These are phyloP conservation scores for Urocitellus parryii DNA, from an alignment of 2,113 vertebrate genomes.

Conservation along the genomic window DNA sequence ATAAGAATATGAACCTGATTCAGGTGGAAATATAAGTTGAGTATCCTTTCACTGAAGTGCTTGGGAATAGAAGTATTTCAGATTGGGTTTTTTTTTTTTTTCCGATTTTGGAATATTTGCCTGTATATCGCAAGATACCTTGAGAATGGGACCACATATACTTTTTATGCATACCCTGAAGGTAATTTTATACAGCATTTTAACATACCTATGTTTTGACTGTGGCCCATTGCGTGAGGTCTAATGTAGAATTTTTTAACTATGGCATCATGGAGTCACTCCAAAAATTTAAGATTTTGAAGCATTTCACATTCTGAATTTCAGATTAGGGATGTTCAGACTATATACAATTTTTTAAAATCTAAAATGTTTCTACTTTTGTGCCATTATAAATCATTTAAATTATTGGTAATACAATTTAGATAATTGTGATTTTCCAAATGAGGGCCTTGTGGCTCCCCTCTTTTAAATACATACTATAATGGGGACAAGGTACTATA, in stretches of 20 bases:
- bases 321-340: background rate
- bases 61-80: background rate
- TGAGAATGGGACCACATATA: background rate
- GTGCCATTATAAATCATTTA: conserved; percentile 8
- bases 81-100: background rate
- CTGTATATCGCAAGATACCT: background rate
- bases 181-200: background rate
- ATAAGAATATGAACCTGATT: background rate
- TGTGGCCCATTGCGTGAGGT: background rate
- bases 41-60: background rate
- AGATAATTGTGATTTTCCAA: background rate
- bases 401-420: background rate
- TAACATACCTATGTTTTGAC: background rate
- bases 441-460: background rate
- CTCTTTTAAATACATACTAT: background rate
- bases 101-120: background rate
- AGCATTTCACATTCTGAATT: background rate
- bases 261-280: too few species aligned
- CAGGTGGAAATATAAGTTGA: background rate
- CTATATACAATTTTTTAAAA: background rate
- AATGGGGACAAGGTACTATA: fast-evolving
- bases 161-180: background rate
- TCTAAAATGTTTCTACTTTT: background rate
- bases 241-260: background rate
- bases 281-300: background rate